Evolutionary conservation across 2,113 vertebrate species (phyloP), one percentile per base, ranked within the genome.

Genomic region (Ictidomys tridecemlineatus): DNA sequence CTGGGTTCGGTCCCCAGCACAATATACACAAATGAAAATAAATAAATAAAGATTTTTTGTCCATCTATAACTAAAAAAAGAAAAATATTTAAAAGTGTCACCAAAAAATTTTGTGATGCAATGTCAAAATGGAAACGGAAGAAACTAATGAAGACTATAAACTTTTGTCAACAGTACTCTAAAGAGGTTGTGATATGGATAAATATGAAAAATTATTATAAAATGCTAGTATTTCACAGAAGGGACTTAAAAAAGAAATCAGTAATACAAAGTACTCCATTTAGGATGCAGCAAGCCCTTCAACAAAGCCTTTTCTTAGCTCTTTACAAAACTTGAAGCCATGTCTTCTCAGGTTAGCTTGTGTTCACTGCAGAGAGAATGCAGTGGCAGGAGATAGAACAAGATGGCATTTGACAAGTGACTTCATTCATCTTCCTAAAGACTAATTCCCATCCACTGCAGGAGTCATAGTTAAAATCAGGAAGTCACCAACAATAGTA

Each of bases 61-160:
- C 42, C 42, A 45, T 45, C 42, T 45, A 45, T 45, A 45, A 45
- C 42, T 45, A 45, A 45, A 45, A 45, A 45, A 7, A 45, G 39
- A 39, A 39, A 39, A 39, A 39, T 13, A 82, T 72, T 82, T 84
- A 90, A 69, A 93, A 94, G 85, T 65, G 65, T 5, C 45, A 84
- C 26, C 30, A 30, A 79, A 8, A 87, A 87, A 77, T 3, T 4
- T 53, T 65, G 77, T 32, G 18, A 7, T 63, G 1, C 58, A 16
- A 85, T 84, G 78, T 42, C 53, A 94, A 93, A 90, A 88, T n/a
- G 22, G 42, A 94, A 96, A 65, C 56, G 5, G 26, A 73, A 92
- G 39, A 94, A 82, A 37, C 8, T 85, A 92, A 53, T 79, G 69
- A 84, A 65, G 48, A 76, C 24, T 34, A 4, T 70, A 80, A 72